phyloP scores from a whole-genome alignment of 2,888 invertebrate species.

The Tenodera sinensis region DNA sequence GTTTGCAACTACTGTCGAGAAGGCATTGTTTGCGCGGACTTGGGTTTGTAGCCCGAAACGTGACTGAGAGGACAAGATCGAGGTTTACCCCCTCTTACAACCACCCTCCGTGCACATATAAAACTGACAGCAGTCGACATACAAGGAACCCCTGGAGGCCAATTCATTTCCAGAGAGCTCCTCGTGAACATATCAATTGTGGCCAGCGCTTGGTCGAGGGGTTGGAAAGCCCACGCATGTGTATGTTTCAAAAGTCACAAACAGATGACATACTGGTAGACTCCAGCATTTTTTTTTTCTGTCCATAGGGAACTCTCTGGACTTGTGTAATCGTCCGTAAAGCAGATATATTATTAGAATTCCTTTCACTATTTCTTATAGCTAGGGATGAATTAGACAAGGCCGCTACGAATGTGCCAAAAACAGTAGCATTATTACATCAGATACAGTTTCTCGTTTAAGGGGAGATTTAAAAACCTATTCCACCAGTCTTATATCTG shows the following conservation, averaged over 20 bases:
- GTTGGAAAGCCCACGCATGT: background rate
- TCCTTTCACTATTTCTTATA: background rate
- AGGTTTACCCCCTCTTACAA: background rate
- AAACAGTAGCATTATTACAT: background rate
- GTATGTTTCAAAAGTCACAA: background rate
- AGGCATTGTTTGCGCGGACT: background rate
- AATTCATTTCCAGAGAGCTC: constrained; percentile 15
- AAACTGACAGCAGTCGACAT: background rate
- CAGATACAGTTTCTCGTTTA: too few relatives aligned
- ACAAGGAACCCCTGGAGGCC: background rate
- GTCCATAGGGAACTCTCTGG: background rate
- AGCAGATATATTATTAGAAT: background rate
- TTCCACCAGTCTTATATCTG: too few relatives aligned
- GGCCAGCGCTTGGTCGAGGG: background rate
- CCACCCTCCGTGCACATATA: background rate
- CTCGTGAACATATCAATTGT: constrained; percentile 17
- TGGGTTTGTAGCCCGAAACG: background rate
- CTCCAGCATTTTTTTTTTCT: background rate
- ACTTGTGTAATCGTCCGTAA: background rate
- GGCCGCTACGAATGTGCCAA: background rate
- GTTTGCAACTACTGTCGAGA: too few relatives aligned
- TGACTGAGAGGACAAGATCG: background rate
- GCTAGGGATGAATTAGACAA: background rate
- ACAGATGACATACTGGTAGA: constrained; percentile 18
- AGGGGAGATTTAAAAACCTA: too few relatives aligned